Conservation (phyloP, 2,888 invertebrate genomes). For the Trilocha varians region DNA sequence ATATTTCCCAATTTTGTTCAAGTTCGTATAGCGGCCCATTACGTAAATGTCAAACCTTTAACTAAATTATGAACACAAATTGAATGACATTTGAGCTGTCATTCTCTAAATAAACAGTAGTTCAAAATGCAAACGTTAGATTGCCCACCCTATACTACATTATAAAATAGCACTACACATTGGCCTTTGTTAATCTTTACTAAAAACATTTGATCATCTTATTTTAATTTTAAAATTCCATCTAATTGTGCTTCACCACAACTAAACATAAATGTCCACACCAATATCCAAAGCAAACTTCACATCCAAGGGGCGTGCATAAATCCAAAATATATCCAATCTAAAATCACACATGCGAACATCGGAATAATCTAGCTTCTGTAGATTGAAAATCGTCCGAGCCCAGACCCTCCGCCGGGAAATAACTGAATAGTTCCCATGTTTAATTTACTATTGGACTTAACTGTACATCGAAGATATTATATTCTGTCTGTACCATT, state of each 20-base stretch:
- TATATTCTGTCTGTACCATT: constrained; percentile 3
- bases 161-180: too few relatives aligned
- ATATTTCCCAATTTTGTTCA: too few relatives aligned
- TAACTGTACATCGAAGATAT: not conserved
- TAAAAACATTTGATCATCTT: too few relatives aligned
- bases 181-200: too few relatives aligned
- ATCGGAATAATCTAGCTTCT: constrained; percentile 17
- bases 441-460: constrained; percentile 38
- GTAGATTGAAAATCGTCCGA: constrained; percentile 22
- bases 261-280: not conserved
- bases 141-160: too few relatives aligned
- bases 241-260: not conserved
- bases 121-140: too few relatives aligned
- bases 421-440: constrained; percentile 47
- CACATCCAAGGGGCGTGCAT: not conserved
- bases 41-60: too few relatives aligned
- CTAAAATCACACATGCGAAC: constrained; percentile 1
- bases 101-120: too few relatives aligned
- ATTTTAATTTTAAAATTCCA: too few relatives aligned
- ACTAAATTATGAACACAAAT: too few relatives aligned
- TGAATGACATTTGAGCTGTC: too few relatives aligned
- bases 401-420: constrained; percentile 29
- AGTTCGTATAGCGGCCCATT: too few relatives aligned
- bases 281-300: not conserved
- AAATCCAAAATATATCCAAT: not conserved